Evolutionary conservation across 1,140 invertebrate genomes (phyloP), one percentile per base, ranked within the genome.

Genomic region (Acromyrmex heyeri): DNA sequence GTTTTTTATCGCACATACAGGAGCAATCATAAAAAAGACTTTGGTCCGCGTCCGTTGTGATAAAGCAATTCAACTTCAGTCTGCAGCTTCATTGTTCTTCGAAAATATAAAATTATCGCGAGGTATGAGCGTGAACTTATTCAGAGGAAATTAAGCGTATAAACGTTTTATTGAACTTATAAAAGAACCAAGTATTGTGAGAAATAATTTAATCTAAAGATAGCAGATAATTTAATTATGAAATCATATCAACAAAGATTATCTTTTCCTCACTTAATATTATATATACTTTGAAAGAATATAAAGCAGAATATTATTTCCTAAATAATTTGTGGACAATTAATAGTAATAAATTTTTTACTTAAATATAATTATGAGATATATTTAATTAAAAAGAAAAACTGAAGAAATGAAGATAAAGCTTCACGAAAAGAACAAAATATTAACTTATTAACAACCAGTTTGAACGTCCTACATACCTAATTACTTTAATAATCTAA

Each of bases 1-100:
- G 21, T 79, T 62, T 83, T 82, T 83, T 83, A 62, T 83, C 69
- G 69, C 69, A 24, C 48, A 83, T 59, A 38, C 55, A 75, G 69
- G 57, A 83, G 79, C 69, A 83, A 83, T 83, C 79, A 83, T 83
- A 83, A 83, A 83, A 83, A 83, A 75, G 79, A n/a, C 79, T 83
- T 75, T 75, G 34, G 53, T 50, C 14, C 55, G 34, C 50, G 38
- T 50, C 44, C 79, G 79, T 55, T 70, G 69, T 50, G 79, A 83
- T 83, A 83, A 83, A 83, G 69, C 79, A 44, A 83, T 75, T 83
- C 55, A 73, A 38, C 34, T 44, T 59, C 34, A 55, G 69, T 38
- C 24, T 14, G 38, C 53, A 53, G 69, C 69, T 44, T 81, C 55
- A 83, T 83, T 83, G 79, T 83, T 75, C 79, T 61, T 62, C 18